Evolutionary conservation across 37 sponge, comb jelly and placozoan genomes (phyloP).

Genomic region (Halichondria panicea): DNA sequence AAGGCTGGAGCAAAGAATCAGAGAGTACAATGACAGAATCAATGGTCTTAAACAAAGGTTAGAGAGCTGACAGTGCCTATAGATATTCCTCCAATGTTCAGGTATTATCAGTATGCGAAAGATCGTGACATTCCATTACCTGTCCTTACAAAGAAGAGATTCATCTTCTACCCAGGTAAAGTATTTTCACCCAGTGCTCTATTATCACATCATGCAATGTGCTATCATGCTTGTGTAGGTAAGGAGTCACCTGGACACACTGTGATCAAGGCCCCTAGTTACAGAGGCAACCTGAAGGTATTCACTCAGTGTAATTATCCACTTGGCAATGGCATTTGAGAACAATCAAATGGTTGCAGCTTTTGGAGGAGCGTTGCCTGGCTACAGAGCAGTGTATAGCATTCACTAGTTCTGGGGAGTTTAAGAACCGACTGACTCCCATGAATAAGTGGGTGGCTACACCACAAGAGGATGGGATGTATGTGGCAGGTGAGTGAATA

Average conservation of each 20-base stretch:
- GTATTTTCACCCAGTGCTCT: background rate
- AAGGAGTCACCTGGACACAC: conserved; percentile 35
- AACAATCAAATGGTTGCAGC: background rate
- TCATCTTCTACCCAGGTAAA: conserved; percentile 46
- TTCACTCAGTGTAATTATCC: background rate
- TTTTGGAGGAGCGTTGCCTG: conserved; percentile 20
- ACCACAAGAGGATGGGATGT: conserved; percentile 12
- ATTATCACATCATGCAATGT: background rate
- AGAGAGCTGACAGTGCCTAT: background rate
- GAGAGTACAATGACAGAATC: conserved; percentile 6
- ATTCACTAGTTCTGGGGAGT: conserved; percentile 39
- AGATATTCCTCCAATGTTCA: background rate
- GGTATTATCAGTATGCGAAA: conserved; percentile 43
- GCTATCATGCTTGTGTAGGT: background rate
- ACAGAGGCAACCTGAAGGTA: conserved; percentile 33
- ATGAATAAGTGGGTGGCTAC: conserved; percentile 21
- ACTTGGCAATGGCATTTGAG: background rate
- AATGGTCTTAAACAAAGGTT: conserved; percentile 9
- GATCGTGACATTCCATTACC: conserved; percentile 23
- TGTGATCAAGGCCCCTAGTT: conserved; percentile 27
- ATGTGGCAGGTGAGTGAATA: conserved; percentile 43
- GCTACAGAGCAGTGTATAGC: conserved; percentile 56
- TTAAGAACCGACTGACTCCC: conserved; percentile 25
- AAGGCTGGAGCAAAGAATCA: background rate
- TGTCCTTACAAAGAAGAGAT: conserved; percentile 19